These are phyloP conservation scores for Mimachlamys varia DNA, from an alignment of 2,888 invertebrate genomes.

Conservation along the genomic window DNA sequence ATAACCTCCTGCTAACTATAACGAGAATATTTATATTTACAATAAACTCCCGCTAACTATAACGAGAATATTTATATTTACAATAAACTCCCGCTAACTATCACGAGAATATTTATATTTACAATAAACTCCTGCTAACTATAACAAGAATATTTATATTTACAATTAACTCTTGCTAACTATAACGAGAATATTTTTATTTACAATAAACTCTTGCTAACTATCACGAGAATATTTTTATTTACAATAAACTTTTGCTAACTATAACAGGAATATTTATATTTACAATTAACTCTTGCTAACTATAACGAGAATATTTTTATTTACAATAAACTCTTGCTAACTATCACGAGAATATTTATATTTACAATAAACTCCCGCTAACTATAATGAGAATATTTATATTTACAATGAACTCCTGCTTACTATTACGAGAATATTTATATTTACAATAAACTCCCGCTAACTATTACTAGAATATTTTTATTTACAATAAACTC, in stretches of 20 bases:
- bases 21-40: not conserved
- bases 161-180: constrained; percentile 53
- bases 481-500: constrained; percentile 34
- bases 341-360: constrained; percentile 57
- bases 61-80: not conserved
- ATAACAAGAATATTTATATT: constrained; percentile 23
- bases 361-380: not conserved
- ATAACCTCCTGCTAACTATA: constrained; percentile 74
- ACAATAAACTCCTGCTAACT: constrained; percentile 75
- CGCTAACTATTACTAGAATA: constrained; percentile 59
- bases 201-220: constrained; percentile 44
- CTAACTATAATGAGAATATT: too few relatives aligned
- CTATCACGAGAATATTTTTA: constrained; percentile 53
- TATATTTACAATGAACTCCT: constrained; percentile 76
- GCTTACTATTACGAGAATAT: constrained; percentile 62
- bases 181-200: constrained; percentile 45
- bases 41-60: constrained; percentile 59
- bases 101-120: constrained; percentile 77
- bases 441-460: not conserved
- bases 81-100: too few relatives aligned
- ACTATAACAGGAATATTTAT: constrained; percentile 56
- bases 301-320: constrained; percentile 58
- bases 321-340: not conserved
- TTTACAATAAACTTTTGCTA: not conserved
- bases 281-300: not conserved